These are phyloP conservation scores for Trichoplusia ni DNA, from an alignment of 1,140 invertebrate species.

Conservation along the genomic window DNA sequence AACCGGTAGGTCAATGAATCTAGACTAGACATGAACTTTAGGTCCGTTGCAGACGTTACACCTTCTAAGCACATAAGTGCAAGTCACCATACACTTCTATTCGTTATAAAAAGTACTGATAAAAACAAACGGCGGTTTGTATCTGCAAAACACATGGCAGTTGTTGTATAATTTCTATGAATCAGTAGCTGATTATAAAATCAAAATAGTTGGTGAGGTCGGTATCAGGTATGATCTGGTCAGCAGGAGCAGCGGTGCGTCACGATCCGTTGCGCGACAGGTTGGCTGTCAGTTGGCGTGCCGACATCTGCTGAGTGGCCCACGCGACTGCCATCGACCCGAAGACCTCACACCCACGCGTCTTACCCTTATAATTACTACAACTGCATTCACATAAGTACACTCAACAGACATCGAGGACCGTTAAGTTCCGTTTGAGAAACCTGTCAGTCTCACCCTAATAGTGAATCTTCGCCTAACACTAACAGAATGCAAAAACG, in stretches of 20 bases:
- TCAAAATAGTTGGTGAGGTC: conserved; percentile 39
- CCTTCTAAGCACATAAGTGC: background rate
- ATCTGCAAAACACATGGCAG: conserved; percentile 4
- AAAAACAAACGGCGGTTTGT: background rate
- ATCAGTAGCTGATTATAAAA: conserved; percentile 47
- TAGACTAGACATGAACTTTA: conserved; percentile 9
- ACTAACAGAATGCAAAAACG: conserved; percentile 64
- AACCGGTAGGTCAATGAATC: conserved; percentile 40
- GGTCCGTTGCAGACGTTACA: conserved; percentile 13
- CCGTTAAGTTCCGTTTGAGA: conserved; percentile 76
- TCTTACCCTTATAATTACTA: conserved; percentile 72
- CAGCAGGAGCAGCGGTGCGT: conserved; percentile 62
- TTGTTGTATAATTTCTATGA: conserved; percentile 18
- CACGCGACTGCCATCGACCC: conserved; percentile 46
- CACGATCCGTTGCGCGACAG: conserved; percentile 76
- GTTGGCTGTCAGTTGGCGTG: conserved; percentile 71
- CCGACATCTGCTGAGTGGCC: conserved; percentile 61
- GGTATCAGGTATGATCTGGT: conserved; percentile 61
- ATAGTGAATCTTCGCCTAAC: conserved; percentile 50
- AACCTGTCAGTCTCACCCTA: conserved; percentile 60
- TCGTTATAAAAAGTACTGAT: background rate
- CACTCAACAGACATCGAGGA: conserved; percentile 65
- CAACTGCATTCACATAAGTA: conserved; percentile 56
- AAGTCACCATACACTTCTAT: conserved; percentile 8
- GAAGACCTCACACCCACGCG: conserved; percentile 61